Conservation (phyloP, 2,113 vertebrate species). For the Rhadina sibilatrix region DNA sequence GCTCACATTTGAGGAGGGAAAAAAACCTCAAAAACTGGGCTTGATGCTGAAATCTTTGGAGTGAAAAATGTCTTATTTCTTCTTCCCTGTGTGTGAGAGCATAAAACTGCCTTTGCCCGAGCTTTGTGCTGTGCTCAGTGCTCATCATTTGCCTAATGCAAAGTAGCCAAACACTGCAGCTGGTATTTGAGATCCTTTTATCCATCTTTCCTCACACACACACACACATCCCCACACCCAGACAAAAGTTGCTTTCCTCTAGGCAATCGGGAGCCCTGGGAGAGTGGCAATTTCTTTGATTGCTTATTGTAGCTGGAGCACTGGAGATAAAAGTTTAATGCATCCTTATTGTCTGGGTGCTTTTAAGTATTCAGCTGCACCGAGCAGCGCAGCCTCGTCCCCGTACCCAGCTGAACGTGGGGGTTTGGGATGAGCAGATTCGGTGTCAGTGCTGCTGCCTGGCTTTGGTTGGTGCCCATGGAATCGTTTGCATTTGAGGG, state of each 20-base stretch:
- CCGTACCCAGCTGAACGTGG: not conserved
- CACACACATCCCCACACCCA: not conserved
- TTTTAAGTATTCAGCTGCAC: constrained; percentile 38
- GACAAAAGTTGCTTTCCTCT: constrained; percentile 36
- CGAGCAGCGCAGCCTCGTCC: not conserved
- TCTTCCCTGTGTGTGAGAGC: not conserved
- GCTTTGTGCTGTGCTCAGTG: not conserved
- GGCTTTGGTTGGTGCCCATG: not conserved
- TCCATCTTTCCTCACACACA: not conserved
- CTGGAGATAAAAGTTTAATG: constrained; percentile 50
- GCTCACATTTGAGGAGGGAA: not conserved
- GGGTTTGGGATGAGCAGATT: not conserved
- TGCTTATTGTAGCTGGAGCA: constrained; percentile 40
- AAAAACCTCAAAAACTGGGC: not conserved
- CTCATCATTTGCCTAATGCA: not conserved
- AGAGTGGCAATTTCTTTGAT: constrained; percentile 41
- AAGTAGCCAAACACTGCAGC: constrained; percentile 42
- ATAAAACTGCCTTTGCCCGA: not conserved
- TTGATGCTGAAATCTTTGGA: not conserved
- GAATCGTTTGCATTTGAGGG: not conserved
- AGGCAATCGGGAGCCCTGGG: constrained; percentile 34
- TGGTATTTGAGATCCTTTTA: constrained; percentile 42
- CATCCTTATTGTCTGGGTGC: constrained; percentile 36
- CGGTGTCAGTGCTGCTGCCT: not conserved
- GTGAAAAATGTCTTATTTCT: not conserved